Percentiles rank a stretch among this genome's conserved stretches.
Conservation (phyloP, 2,888 invertebrate species). For the Caenorhabditis sulstoni region DNA sequence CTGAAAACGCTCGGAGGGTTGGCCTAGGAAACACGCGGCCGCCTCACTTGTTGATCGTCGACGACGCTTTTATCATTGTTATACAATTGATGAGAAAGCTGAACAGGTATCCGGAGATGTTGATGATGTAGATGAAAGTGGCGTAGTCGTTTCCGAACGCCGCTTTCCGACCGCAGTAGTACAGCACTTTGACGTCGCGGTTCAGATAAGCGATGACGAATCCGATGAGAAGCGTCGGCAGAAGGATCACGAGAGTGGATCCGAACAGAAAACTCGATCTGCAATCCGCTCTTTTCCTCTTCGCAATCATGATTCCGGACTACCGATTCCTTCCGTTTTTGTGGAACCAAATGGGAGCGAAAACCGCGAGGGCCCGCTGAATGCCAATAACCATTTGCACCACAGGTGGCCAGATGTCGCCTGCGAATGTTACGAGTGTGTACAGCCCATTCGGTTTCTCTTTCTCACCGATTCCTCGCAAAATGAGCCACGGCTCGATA, state of each 20-base stretch:
- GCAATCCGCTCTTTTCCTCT: constrained; percentile 4
- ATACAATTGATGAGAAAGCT: constrained; percentile 64
- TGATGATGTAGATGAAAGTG: constrained; percentile 63
- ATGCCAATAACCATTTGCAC: constrained; percentile 66
- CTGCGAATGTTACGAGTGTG: constrained; percentile 20
- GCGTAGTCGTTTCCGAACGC: constrained; percentile 67
- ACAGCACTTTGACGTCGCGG: constrained; percentile 51
- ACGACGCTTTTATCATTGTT: constrained; percentile 56
- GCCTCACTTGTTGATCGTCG: constrained; percentile 56
- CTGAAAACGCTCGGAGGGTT: constrained; percentile 37
- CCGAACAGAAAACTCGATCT: constrained; percentile 52
- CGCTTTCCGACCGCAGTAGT: constrained; percentile 72
- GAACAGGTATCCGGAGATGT: constrained; percentile 64
- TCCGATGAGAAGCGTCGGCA: constrained; percentile 56
- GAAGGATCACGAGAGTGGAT: constrained; percentile 48
- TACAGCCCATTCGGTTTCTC: background rate
- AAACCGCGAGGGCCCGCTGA: constrained; percentile 60
- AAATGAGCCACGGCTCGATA: constrained; percentile 66
- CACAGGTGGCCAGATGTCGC: constrained; percentile 69
- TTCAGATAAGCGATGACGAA: constrained; percentile 64
- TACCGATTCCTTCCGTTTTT: constrained; percentile 60
- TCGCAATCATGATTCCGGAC: background rate
- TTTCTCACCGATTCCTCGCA: constrained; percentile 61
- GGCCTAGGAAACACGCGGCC: background rate
- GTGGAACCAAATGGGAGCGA: constrained; percentile 61